Evolutionary conservation across 2,113 vertebrate genomes (phyloP).

Genomic region (Anthoscopus minutus): DNA sequence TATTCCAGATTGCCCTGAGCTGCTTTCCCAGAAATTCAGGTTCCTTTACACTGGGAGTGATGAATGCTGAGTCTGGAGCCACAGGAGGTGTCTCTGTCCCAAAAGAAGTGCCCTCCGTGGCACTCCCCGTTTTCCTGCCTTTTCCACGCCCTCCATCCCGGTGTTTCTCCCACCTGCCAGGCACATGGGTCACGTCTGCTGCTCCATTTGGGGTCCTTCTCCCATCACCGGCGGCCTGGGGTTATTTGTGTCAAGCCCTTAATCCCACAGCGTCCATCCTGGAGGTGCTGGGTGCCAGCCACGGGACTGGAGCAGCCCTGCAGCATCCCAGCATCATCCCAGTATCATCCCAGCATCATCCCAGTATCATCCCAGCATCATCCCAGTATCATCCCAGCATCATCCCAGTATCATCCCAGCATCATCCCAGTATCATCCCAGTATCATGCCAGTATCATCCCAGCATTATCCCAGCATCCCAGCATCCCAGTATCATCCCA

Average conservation of each 20-base stretch:
- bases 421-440: too few relatives aligned
- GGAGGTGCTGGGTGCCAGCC: not conserved
- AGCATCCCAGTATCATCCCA: too few relatives aligned
- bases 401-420: too few relatives aligned
- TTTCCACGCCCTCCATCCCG: not conserved
- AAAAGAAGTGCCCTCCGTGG: not conserved
- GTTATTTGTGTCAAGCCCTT: constrained; percentile 31
- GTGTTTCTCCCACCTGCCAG: not conserved
- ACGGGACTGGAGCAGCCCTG: not conserved
- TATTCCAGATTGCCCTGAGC: not conserved
- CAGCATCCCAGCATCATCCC: not conserved
- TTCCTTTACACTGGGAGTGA: not conserved
- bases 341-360: not conserved
- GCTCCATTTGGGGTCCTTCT: constrained; percentile 32
- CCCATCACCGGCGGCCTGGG: not conserved
- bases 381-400: too few relatives aligned
- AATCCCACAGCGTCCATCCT: not conserved
- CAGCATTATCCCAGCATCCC: too few relatives aligned
- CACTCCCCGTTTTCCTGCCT: not conserved
- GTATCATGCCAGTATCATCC: too few relatives aligned
- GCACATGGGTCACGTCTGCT: not conserved
- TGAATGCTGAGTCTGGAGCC: not conserved
- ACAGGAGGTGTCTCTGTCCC: not conserved
- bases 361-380: too few relatives aligned
- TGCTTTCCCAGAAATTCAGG: not conserved